These are phyloP conservation scores for Calameuta filiformis DNA, from an alignment of 2,888 invertebrate species.

Conservation along the genomic window DNA sequence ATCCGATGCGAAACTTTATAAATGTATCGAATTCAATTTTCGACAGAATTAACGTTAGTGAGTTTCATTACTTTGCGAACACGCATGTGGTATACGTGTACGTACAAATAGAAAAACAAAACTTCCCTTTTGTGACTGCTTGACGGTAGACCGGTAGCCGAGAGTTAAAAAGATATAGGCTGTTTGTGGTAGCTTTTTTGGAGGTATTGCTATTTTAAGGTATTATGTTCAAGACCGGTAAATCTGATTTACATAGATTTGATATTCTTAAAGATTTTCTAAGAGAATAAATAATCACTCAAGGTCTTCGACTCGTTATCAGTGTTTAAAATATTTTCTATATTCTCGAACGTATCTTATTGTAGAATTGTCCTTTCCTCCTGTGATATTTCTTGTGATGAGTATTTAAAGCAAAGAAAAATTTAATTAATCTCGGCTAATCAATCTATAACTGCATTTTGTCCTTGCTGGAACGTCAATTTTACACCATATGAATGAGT, in stretches of 20 bases:
- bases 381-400: no score
- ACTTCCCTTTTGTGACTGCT: background rate
- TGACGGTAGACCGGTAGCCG: background rate
- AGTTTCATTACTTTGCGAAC: background rate
- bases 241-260: conserved; percentile 11
- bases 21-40: background rate
- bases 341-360: no score
- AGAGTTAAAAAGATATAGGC: background rate
- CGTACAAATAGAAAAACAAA: background rate
- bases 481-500: background rate
- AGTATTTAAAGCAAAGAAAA: background rate
- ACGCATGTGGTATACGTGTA: background rate
- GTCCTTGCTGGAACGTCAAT: background rate
- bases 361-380: no score
- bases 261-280: conserved; percentile 9
- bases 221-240: conserved; percentile 1
- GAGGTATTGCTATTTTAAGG: background rate
- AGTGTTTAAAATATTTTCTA: no score
- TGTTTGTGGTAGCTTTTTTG: background rate
- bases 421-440: background rate
- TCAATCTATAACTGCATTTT: background rate
- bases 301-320: background rate
- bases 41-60: background rate
- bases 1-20: background rate
- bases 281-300: background rate